A percentile compares a stretch with the other conserved stretches of the same genome.
phyloP scores from a whole-genome alignment of 2,888 invertebrate genomes.

The Lacanobia wlatinum region DNA sequence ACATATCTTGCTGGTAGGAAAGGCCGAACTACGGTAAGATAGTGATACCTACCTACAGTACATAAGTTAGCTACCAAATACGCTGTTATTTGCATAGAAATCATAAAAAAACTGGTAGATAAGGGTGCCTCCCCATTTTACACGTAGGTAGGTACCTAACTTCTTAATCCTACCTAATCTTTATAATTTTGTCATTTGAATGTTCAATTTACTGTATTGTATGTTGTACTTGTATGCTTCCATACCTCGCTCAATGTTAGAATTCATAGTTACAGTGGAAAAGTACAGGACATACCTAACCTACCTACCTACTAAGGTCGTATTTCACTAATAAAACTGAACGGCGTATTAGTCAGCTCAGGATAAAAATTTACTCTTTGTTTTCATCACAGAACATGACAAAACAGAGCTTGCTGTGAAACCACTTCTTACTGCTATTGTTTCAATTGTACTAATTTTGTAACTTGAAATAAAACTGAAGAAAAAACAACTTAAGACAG shows the following conservation, averaged over 20 bases:
- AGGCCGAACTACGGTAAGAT: background rate
- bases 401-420: constrained; percentile 8
- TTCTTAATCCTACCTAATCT: too few relatives aligned
- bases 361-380: background rate
- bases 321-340: background rate
- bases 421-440: constrained; percentile 11
- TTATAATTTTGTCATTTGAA: background rate
- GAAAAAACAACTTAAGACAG: background rate
- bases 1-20: background rate
- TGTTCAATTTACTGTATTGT: background rate
- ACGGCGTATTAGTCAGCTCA: background rate
- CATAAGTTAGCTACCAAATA: background rate
- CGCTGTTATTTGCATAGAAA: constrained; percentile 1
- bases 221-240: background rate
- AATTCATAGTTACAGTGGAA: too few relatives aligned
- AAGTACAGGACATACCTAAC: too few relatives aligned
- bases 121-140: background rate
- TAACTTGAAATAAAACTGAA: background rate
- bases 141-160: background rate
- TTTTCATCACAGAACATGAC: constrained; percentile 2
- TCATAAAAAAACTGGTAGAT: background rate
- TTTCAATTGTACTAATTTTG: constrained; percentile 20
- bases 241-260: too few relatives aligned
- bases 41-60: too few relatives aligned
- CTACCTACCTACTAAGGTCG: background rate